These are phyloP conservation scores for Xenopus laevis DNA, from an alignment of 2,113 vertebrate species.

Conservation along the genomic window DNA sequence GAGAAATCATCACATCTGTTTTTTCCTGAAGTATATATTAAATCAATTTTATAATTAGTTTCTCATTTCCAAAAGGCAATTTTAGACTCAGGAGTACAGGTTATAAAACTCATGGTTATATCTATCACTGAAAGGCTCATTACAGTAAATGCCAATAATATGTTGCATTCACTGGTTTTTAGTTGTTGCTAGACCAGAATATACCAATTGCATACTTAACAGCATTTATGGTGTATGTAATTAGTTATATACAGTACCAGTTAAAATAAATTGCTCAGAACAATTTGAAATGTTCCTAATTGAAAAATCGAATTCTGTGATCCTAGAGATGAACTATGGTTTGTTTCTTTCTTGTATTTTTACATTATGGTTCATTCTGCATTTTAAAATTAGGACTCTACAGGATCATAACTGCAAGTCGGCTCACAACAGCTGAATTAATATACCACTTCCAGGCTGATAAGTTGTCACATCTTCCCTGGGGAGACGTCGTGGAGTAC, in stretches of 20 bases:
- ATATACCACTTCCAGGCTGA: no score
- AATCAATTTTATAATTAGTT: neutral
- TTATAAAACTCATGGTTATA: neutral
- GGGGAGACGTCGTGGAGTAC: no score
- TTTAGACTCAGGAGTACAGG: neutral
- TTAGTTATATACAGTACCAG: neutral
- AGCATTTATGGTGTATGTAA: neutral
- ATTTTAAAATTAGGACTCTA: no score
- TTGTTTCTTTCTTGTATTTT: no score
- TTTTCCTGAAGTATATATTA: neutral
- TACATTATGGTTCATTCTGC: no score
- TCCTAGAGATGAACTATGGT: neutral
- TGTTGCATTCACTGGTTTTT: neutral
- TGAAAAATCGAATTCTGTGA: neutral
- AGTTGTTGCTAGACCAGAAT: neutral
- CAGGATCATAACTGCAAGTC: no score
- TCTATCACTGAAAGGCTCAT: neutral
- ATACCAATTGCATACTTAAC: slow-evolving; percentile 1
- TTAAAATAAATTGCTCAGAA: neutral
- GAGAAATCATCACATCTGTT: neutral
- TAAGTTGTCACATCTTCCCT: no score
- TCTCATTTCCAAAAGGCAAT: neutral
- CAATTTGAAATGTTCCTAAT: neutral
- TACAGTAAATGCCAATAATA: slow-evolving; percentile 2
- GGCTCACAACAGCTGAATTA: no score